A percentile compares a stretch with the other conserved stretches of the same genome.
phyloP scores from a whole-genome alignment of 2,113 vertebrate genomes.

The Planiliza haematocheilus region DNA sequence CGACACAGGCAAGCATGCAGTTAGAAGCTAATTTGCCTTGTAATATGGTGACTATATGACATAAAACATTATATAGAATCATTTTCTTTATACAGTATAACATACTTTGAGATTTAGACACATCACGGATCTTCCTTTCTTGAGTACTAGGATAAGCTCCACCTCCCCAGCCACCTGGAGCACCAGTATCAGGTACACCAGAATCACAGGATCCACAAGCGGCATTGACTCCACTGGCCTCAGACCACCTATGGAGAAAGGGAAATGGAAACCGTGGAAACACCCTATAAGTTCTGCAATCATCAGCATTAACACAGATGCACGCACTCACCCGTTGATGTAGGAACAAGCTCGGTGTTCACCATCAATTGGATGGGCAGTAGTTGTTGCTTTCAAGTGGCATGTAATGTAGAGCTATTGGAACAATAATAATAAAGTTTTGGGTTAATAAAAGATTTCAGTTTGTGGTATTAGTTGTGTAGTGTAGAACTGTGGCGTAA shows the following conservation, averaged over 20 bases:
- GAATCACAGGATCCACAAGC: slow-evolving; percentile 68
- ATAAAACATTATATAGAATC: neutral
- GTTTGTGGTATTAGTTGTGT: neutral
- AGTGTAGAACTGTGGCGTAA: neutral
- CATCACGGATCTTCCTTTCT: slow-evolving; percentile 38
- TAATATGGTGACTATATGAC: neutral
- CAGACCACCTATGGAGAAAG: slow-evolving; percentile 66
- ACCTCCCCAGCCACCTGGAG: neutral
- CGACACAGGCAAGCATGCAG: neutral
- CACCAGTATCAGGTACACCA: neutral
- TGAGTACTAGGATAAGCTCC: neutral
- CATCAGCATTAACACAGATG: neutral
- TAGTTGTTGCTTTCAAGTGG: slow-evolving; percentile 69
- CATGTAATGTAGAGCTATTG: slow-evolving; percentile 81
- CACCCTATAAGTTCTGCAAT: neutral
- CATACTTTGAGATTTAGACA: slow-evolving; percentile 42
- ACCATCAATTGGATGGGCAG: neutral
- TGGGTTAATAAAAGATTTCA: neutral
- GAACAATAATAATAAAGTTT: neutral
- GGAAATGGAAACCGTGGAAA: neutral
- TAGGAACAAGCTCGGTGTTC: slow-evolving; percentile 78
- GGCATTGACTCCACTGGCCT: slow-evolving; percentile 54
- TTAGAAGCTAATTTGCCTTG: neutral
- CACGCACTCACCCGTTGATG: slow-evolving; percentile 47
- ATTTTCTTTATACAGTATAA: neutral